Evolutionary conservation across 2,797 vertebrate genomes (phyloP).

Genomic region (Taenioides sp.): DNA sequence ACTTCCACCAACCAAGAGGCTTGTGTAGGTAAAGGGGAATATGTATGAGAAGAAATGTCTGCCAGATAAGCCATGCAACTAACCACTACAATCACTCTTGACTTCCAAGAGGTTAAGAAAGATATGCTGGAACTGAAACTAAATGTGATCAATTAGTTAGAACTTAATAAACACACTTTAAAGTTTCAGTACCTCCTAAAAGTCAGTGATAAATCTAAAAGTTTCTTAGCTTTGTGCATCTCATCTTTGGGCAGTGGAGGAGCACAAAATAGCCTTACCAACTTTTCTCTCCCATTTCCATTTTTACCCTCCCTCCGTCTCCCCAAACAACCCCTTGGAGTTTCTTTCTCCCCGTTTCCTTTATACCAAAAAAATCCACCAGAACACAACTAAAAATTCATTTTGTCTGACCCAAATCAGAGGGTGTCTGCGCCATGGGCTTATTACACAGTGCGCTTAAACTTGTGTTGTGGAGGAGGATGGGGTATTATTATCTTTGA

Average conservation of each 20-base stretch:
- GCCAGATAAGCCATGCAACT: background rate
- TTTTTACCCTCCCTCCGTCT: conserved; percentile 65
- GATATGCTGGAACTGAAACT: background rate
- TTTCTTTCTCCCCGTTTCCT: conserved; percentile 70
- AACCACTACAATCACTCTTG: background rate
- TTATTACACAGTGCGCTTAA: conserved; percentile 81
- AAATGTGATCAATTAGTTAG: background rate
- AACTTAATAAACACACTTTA: background rate
- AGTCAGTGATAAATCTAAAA: background rate
- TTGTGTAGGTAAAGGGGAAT: background rate
- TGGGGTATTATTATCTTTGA: conserved; percentile 87
- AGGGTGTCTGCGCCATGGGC: conserved; percentile 82
- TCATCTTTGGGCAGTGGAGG: conserved; percentile 51
- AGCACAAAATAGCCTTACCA: conserved; percentile 61
- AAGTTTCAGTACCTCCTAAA: background rate
- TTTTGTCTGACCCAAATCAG: conserved; percentile 87
- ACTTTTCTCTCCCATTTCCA: conserved; percentile 55
- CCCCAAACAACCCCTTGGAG: conserved; percentile 73
- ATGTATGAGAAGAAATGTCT: background rate
- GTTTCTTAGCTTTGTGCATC: conserved; percentile 22
- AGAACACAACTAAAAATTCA: conserved; percentile 84
- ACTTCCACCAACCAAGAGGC: background rate
- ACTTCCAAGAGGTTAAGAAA: background rate
- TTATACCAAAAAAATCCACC: conserved; percentile 75
- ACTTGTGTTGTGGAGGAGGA: conserved; percentile 86